Conservation (phyloP, 2,113 vertebrate genomes). For the Columba livia region DNA sequence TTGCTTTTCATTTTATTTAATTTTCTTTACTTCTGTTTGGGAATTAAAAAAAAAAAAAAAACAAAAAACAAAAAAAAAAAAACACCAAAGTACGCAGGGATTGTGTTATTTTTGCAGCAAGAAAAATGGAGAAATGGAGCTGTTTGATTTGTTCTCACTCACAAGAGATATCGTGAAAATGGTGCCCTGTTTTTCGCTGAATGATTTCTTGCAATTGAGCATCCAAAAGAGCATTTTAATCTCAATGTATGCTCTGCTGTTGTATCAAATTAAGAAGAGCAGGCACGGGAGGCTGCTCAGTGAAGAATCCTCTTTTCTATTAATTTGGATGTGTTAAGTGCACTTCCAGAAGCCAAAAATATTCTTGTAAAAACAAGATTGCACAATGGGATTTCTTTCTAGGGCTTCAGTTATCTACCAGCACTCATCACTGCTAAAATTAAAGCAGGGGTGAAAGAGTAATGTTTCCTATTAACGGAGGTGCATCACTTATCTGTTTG, state of each 20-base stretch:
- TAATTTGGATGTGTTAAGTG: conserved; percentile 58
- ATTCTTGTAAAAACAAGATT: conserved; percentile 63
- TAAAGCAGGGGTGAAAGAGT: background rate
- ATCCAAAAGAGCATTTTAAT: conserved; percentile 77
- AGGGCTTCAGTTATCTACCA: conserved; percentile 18
- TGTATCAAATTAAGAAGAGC: conserved; percentile 76
- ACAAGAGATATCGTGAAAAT: conserved; percentile 33
- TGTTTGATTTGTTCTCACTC: conserved; percentile 41
- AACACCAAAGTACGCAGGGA: background rate
- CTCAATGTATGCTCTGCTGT: conserved; percentile 72
- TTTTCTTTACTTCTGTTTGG: conserved; percentile 70
- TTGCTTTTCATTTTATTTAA: conserved; percentile 74
- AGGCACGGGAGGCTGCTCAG: conserved; percentile 62
- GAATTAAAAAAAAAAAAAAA: background rate
- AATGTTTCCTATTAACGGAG: background rate
- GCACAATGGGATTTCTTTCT: conserved; percentile 49
- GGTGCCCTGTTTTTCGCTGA: conserved; percentile 62
- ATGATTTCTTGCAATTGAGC: conserved; percentile 70
- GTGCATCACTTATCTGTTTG: background rate
- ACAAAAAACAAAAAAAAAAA: background rate
- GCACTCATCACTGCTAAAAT: conserved; percentile 16
- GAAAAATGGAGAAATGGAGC: conserved; percentile 66
- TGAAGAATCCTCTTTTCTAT: conserved; percentile 72
- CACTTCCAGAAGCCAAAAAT: conserved; percentile 60
- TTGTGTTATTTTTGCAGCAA: conserved; percentile 55